Evolutionary conservation across 2,888 invertebrate genomes (phyloP), one percentile per base, ranked within the genome.

Genomic region (Calameuta pallipes): DNA sequence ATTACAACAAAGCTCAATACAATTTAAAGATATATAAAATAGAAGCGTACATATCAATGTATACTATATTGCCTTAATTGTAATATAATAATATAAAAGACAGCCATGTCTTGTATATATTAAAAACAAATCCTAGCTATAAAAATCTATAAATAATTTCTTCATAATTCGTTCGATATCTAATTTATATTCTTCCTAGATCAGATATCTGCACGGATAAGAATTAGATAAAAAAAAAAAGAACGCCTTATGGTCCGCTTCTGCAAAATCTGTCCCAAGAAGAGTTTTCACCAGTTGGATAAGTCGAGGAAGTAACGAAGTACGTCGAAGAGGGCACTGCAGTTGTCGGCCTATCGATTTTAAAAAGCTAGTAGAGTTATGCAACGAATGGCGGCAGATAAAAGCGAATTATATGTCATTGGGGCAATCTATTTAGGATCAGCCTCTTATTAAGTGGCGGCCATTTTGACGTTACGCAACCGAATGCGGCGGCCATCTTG

Each of bases 1-100:
- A 95, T 98, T 81, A 95, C 96, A 12, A 98, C 98, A 0, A 98
- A 97, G 92, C 93, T 99, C 11, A 96, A 97, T 92, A 93, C 95
- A 78, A 94, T 94, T 89, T 94, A 88, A 92, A 79, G 77, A 71
- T 71, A 33, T 71, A 3, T 31, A 9, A 12, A 71, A 3, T 11
- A 4, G 11, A 71, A 31, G 13, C 34, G 71, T 71, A 31, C 34
- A 6, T 3, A 56, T 23, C 2, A 9, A 56, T 56, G 23, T 23
- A 23, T 1, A 23, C 12, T 36, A 23, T 23, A 23, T 56, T 23
- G 23, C 56, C 56, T 56, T 23, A 56, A 9, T 23, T 56, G 56
- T 56, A 56, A 9, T 56, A 56, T 56, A 56, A 56, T 56, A 56
- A 56, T 56, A 23, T 9, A 56, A 41, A 41, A 9, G 56, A 23